Percentiles rank a stretch among this genome's conserved stretches.
These are phyloP conservation scores for Hydrocynus forskahlii DNA, from an alignment of 2,797 vertebrate species.

Conservation along the genomic window DNA sequence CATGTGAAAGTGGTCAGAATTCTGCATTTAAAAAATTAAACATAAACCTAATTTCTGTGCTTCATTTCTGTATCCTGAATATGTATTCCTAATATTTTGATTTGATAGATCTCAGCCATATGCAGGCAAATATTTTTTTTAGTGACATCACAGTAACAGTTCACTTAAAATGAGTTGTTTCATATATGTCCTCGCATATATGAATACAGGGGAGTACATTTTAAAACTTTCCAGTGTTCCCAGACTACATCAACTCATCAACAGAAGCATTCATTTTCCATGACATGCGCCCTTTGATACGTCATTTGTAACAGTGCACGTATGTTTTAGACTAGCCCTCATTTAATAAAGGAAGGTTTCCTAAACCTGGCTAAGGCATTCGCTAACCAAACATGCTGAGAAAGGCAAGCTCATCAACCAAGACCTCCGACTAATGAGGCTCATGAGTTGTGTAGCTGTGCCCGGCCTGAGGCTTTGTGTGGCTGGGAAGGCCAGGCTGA, in stretches of 20 bases:
- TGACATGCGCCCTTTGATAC: background rate
- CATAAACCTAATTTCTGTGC: too few relatives aligned
- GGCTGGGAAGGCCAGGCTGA: background rate
- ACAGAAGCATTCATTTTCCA: background rate
- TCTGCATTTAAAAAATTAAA: too few relatives aligned
- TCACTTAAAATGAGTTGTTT: too few relatives aligned
- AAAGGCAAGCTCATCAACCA: slow-evolving; percentile 34
- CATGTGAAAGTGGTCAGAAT: too few relatives aligned
- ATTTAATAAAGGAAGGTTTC: background rate
- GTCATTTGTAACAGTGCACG: background rate
- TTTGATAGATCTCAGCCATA: background rate
- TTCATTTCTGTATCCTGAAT: too few relatives aligned
- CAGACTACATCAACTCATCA: too few relatives aligned
- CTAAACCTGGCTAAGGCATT: background rate
- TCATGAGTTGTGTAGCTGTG: slow-evolving; percentile 8
- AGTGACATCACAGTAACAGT: too few relatives aligned
- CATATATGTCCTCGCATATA: too few relatives aligned
- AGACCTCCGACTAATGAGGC: background rate
- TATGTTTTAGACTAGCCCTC: background rate
- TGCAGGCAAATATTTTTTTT: too few relatives aligned
- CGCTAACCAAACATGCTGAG: slow-evolving; percentile 21
- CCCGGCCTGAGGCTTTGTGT: slow-evolving; percentile 37
- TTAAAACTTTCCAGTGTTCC: too few relatives aligned
- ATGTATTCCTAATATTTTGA: too few relatives aligned
- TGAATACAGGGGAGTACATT: too few relatives aligned